Evolutionary conservation across 2,797 vertebrate species (phyloP), one percentile per base, ranked within the genome.

Genomic region (Pyrrhura leucotis): DNA sequence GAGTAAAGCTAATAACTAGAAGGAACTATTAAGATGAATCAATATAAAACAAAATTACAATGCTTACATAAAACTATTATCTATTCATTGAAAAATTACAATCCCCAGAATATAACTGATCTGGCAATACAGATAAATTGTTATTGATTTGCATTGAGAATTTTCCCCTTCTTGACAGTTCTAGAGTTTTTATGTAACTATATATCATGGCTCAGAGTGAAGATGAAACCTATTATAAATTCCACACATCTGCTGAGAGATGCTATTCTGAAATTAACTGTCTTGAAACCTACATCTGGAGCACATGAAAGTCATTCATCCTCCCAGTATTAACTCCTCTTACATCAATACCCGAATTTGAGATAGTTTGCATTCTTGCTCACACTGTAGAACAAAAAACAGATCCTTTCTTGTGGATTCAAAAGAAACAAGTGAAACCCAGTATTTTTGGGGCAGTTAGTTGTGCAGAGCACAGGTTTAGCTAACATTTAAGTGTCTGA

Each of bases 81-180:
- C 89, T 96, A 89, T 93, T 97, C 93, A 97, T 15, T 95, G 96
- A 96, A 97, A 97, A 97, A 97, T 94, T 94, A 97, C 91, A 85
- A 96, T 93, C 88, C 79, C 45, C 89, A 76, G 54, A 94, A 94
- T 53, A 96, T 82, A 96, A 97, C 86, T 94, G 94, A 94, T 88
- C 80, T 85, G 89, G 80, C 81, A 95, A 89, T 48, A 96, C 5
- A 47, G 73, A 76, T 97, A 98, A 98, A 97, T 98, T 96, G 94
- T 88, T 98, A 98, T 97, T 96, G 97, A 98, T 97, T 95, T 96
- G 65, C 56, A 97, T 40, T 91, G 92, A 88, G 89, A 96, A 86
- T 96, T 97, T 92, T 61, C 72, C 69, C 40, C 88, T 91, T 83
- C 71, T 82, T 83, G 96, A 87, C 74, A 82, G 92, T 91, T 92